Conservation (phyloP, 2,888 invertebrate genomes). For the Peribatodes rhomboidaria region DNA sequence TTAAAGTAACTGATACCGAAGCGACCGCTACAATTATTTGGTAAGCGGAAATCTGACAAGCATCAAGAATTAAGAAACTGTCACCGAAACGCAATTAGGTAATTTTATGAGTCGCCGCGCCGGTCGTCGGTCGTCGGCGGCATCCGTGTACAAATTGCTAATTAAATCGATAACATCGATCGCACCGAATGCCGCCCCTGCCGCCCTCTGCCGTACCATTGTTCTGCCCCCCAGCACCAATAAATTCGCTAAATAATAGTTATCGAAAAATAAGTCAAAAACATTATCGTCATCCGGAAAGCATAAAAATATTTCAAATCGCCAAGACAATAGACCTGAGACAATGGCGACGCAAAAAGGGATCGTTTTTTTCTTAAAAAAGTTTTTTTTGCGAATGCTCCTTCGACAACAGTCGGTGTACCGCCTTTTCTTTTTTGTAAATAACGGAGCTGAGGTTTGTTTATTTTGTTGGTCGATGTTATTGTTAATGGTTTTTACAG, state of each 20-base stretch:
- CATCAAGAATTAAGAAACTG: conserved; percentile 62
- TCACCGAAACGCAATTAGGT: conserved; percentile 62
- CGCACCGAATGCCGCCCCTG: conserved; percentile 38
- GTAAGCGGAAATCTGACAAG: conserved; percentile 54
- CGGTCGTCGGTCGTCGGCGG: conserved; percentile 49
- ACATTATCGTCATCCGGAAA: conserved; percentile 83
- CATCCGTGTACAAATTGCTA: conserved; percentile 75
- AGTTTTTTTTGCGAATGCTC: conserved; percentile 76
- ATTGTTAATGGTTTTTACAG: conserved; percentile 70
- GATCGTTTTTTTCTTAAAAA: conserved; percentile 71
- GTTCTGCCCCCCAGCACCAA: conserved; percentile 60
- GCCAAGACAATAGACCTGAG: conserved; percentile 81
- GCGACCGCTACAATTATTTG: neutral
- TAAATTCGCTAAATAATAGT: conserved; percentile 85
- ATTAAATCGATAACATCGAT: conserved; percentile 65
- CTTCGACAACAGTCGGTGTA: conserved; percentile 78
- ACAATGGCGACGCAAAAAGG: conserved; percentile 84
- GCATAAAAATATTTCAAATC: conserved; percentile 85
- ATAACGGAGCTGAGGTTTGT: conserved; percentile 81
- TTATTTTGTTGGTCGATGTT: conserved; percentile 75
- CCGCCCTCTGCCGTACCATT: conserved; percentile 45
- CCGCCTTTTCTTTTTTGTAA: conserved; percentile 73
- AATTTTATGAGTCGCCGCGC: conserved; percentile 54
- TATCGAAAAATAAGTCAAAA: conserved; percentile 82
- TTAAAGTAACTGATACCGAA: neutral